These are phyloP conservation scores for Lutjanus campechanus DNA, from an alignment of 2,797 vertebrate species.

Conservation along the genomic window DNA sequence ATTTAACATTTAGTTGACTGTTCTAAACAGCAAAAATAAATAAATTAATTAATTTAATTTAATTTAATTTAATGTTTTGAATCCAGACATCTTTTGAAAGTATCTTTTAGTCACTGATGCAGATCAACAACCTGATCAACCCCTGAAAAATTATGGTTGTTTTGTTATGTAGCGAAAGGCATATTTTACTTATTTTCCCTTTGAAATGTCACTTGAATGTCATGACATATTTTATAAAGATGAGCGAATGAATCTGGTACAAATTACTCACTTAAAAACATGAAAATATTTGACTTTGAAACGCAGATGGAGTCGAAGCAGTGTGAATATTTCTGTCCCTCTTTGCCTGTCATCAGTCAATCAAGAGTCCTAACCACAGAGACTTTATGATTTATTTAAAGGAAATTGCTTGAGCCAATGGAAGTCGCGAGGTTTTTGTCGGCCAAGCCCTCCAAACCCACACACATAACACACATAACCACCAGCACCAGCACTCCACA, in stretches of 20 bases:
- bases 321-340: neutral
- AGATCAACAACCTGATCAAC: conserved; percentile 23
- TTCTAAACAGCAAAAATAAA: too few species aligned
- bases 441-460: conserved; percentile 48
- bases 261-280: conserved; percentile 11
- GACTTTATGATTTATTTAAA: conserved; percentile 25
- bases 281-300: conserved; percentile 21
- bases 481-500: conserved; percentile 36
- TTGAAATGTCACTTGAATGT: conserved; percentile 9
- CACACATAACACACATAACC: conserved; percentile 58
- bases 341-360: conserved; percentile 30
- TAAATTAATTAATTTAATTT: too few species aligned
- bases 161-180: neutral
- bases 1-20: too few species aligned
- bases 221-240: conserved; percentile 21
- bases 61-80: neutral
- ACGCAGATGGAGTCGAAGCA: conserved; percentile 14
- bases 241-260: conserved; percentile 2
- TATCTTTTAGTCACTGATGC: neutral
- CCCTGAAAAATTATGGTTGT: conserved; percentile 4
- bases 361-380: conserved; percentile 9
- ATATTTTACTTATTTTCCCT: conserved; percentile 23
- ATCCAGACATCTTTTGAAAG: neutral
- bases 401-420: conserved; percentile 30
- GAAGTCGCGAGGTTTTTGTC: conserved; percentile 51